Evolutionary conservation across 2,888 invertebrate species (phyloP), one percentile per base, ranked within the genome.

Genomic region (Amphipyra tragopoginis): DNA sequence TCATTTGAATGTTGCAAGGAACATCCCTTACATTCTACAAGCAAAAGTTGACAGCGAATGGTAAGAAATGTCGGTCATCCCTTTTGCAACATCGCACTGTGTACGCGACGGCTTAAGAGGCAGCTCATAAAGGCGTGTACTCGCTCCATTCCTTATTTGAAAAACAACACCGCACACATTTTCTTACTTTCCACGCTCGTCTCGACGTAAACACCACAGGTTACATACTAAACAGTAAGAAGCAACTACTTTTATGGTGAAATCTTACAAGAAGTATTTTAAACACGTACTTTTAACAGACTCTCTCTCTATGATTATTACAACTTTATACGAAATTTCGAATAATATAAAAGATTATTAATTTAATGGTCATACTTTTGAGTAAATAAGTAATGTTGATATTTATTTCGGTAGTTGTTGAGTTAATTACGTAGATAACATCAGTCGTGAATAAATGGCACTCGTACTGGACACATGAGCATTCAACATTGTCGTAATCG

Each of bases 101-200:
- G 21, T 52, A 58, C 52, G 62, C 63, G 57, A 40, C 55, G 56
- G 66, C 65, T 77, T 72, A 66, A 71, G 65, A 70, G 62, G 72
- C 75, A 56, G 56, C 57, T 54, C 56, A 75, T 76, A 82, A 78
- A 79, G 66, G 65, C 57, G 56, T 70, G 71, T 72, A 60, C 65
- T 64, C 71, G 63, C 72, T 71, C 73, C 60, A 74, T 78, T 81
- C 83, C 84, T 81, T 82, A 81, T 84, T 83, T 82, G 79, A 70
- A 72, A 84, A 85, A 75, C 79, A 75, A 71, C 65, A 55, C 66
- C 14, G 57, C 57, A 73, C 75, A 74, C 75, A 78, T 82, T 83
- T 85, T 82, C 81, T 79, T 80, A 72, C 82, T 82, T 81, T 83
- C 77, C 76, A 77, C 67, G 47, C 58, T 72, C 67, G 65, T 74